phyloP scores from a whole-genome alignment of 2,113 vertebrate species.

The Arvicanthis niloticus region DNA sequence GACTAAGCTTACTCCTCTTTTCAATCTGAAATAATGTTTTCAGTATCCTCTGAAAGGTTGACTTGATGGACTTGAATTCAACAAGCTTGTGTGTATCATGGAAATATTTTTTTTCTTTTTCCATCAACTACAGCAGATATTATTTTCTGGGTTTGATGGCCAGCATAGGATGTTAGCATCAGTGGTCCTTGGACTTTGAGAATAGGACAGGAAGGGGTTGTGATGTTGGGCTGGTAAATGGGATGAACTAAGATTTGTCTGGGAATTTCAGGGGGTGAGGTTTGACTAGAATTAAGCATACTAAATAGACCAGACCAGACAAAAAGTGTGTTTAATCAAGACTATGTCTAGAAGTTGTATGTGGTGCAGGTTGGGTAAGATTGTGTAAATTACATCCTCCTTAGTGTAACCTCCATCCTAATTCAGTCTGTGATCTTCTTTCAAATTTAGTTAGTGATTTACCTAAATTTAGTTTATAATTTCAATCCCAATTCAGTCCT shows the following conservation, averaged over 20 bases:
- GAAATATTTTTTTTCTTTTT: not conserved
- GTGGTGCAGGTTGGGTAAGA: not conserved
- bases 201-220: not conserved
- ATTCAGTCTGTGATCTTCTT: not conserved
- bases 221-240: not conserved
- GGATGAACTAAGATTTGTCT: not conserved
- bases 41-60: not conserved
- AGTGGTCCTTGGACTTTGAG: not conserved
- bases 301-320: not conserved
- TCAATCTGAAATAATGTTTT: not conserved
- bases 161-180: not conserved
- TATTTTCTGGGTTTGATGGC: not conserved
- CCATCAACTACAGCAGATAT: not conserved
- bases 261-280: not conserved
- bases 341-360: not conserved
- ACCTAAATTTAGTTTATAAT: not conserved
- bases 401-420: not conserved
- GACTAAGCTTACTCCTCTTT: not conserved
- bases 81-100: not conserved
- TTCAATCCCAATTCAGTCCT: not conserved
- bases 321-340: not conserved
- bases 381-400: not conserved
- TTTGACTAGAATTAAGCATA: not conserved
- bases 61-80: not conserved
- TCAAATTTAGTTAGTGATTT: not conserved